Base-by-base conservation (phyloP, 2,113 vertebrate genomes). In the Neogale vison region DNA sequence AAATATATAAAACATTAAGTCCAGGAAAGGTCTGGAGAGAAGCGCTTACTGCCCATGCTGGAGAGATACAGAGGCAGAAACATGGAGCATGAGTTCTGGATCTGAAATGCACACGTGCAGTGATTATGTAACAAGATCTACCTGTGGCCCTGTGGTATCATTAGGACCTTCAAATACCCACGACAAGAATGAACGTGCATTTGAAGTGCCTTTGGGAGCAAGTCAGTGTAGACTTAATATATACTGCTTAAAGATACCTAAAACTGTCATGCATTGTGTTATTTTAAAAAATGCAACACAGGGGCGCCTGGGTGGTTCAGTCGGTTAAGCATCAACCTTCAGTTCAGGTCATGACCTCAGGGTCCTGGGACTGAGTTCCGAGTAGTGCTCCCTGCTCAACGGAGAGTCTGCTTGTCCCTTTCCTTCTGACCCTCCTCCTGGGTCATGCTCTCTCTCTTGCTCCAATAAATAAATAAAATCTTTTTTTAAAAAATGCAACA, bases 201-300 rank as follows among this genome's bases (percentile, higher is more conserved):
- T 24, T 57, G 31, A 86, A 94, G 45, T 50, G 65, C 83, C 50
- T 71, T 76, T 57, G 80, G 90, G 82, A 92, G 29, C 55, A 89
- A 76, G 50, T 74, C 21, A n/a, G 36, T 52, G 50, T 69, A 57
- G 80, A 77, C 65, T 34, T 77, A 88, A 93, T 65, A 86, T 83
- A 95, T 83, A 95, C 29, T 55, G 80, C 69, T 96, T 94, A 84
- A 85, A 97, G 94, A 97, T 72, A 88, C 71, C 71, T 26, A 39
- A 91, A 95, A 79, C 17, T 7, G 13, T 47, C 50, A 52, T 72
- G 65, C n/a, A 77, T 91, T 88, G 34, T 24, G 29, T 57, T 47
- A 97, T 92, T 97, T 92, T 79, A 67, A 45, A 95, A 97, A 93
- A 94, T 79, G 88, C 39, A 69, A 69, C 67, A 69, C 18, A 69